phyloP scores from a whole-genome alignment of 2,888 invertebrate genomes.

The Meghimatium bilineatum region DNA sequence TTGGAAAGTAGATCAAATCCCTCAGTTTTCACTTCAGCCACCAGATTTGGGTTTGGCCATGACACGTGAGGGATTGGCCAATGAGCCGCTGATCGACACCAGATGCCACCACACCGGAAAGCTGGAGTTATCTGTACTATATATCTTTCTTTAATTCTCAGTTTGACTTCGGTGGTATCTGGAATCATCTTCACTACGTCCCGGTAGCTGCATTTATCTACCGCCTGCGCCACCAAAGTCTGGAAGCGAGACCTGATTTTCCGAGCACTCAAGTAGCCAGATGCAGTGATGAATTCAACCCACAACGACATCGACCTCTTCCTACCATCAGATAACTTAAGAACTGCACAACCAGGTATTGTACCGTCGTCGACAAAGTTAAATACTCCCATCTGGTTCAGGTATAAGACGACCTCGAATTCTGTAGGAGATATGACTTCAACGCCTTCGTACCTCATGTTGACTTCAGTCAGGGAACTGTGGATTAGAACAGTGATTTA shows the following conservation, averaged over 20 bases:
- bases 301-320: constrained; percentile 97
- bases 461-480: constrained; percentile 53
- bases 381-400: constrained; percentile 98
- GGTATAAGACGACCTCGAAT: constrained; percentile 94
- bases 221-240: constrained; percentile 75
- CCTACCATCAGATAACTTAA: constrained; percentile 94
- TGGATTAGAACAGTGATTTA: too few relatives aligned
- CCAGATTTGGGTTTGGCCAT: constrained; percentile 94
- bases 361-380: constrained; percentile 96
- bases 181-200: constrained; percentile 95
- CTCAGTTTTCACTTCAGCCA: constrained; percentile 94
- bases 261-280: constrained; percentile 93
- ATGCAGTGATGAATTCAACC: constrained; percentile 98
- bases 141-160: constrained; percentile 91
- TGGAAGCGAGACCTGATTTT: constrained; percentile 95
- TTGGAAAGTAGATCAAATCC: constrained; percentile 95
- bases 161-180: constrained; percentile 93
- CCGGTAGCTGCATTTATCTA: constrained; percentile 82
- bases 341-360: constrained; percentile 88
- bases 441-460: constrained; percentile 84
- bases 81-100: constrained; percentile 95
- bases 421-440: constrained; percentile 94
- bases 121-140: constrained; percentile 96
- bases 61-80: constrained; percentile 94
- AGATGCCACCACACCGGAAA: constrained; percentile 93